Base-by-base conservation (phyloP, 2,113 vertebrate species). In the Cephalophus harveyi region DNA sequence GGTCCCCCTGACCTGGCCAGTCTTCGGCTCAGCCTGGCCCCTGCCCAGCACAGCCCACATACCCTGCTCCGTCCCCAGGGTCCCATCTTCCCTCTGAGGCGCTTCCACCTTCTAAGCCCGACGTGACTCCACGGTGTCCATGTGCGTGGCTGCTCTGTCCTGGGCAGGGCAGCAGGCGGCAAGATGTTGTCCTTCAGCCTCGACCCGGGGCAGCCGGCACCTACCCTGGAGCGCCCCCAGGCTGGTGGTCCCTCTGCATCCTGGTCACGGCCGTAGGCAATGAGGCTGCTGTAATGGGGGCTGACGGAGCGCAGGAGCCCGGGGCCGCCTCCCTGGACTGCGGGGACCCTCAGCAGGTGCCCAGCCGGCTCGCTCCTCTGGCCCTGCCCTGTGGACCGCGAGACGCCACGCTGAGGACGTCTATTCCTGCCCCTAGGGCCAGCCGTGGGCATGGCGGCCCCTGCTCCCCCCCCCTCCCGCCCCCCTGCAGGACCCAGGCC, bases 201-300 rank as follows among this genome's bases (percentile, higher is more conserved):
- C 14, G 0, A 46, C 74, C 21, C 0, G 8, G 67, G 62, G 60
- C 25, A 60, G 11, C 33, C 0, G 0, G 6, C 50, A 57, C 96
- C 46, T 90, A 97, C 95, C 93, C 30, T 95, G 97, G 27, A 97
- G 85, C 0, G 50, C 85, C 96, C 96, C 96, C 74, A 98, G 64
- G 91, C 54, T 83, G 81, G 76, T 87, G 91, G 60, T 60, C n/a
- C 79, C 28, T 0, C 28, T 1, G 0, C 0, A 4, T 4, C 95
- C 55, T 96, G 36, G 0, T 92, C 8, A 3, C 30, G 19, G 2
- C 57, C 13, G 0, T 91, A 52, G 3, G 94, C 88, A 9, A 96
- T 46, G 57, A 96, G 93, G 89, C 17, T 79, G 28, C 25, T 10
- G 36, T 90, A 46, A 52, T 97, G 57, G 0, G 88, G 64, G 81